Percentiles rank a stretch among this genome's conserved stretches.
These are phyloP conservation scores for Orchestia grillus DNA, from an alignment of 1,140 invertebrate species.

Conservation along the genomic window DNA sequence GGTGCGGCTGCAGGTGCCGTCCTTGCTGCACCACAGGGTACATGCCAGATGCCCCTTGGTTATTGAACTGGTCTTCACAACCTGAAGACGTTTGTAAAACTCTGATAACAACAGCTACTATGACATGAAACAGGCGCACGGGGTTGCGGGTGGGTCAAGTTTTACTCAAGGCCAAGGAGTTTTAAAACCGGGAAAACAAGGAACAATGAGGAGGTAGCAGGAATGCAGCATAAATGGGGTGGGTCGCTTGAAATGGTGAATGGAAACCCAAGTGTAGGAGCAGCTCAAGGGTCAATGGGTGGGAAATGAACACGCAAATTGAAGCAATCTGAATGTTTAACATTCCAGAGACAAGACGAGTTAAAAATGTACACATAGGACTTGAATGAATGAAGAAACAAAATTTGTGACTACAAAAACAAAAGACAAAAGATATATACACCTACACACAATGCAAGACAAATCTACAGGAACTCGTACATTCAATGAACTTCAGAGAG, in stretches of 20 bases:
- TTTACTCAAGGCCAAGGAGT: not conserved
- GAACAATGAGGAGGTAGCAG: not conserved
- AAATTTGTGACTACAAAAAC: not conserved
- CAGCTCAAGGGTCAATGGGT: not conserved
- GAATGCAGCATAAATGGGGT: not conserved
- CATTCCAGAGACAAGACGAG: not conserved
- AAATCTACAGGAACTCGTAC: not conserved
- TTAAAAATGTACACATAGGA: not conserved
- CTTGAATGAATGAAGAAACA: not conserved
- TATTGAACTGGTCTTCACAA: not conserved
- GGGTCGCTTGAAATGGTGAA: not conserved
- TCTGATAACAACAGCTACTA: not conserved
- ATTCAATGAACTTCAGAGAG: not conserved
- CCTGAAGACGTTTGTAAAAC: slow-evolving; percentile 20
- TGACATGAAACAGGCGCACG: not conserved
- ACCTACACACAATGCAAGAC: not conserved
- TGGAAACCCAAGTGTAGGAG: not conserved
- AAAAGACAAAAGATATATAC: not conserved
- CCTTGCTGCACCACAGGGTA: not conserved
- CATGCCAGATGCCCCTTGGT: not conserved
- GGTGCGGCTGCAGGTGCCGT: not conserved
- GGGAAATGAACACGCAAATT: not conserved
- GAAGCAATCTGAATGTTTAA: not conserved
- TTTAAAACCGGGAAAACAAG: not conserved
- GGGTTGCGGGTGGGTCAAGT: not conserved